Evolutionary conservation across 2,797 vertebrate genomes (phyloP).

Genomic region (Trematomus bernacchii): DNA sequence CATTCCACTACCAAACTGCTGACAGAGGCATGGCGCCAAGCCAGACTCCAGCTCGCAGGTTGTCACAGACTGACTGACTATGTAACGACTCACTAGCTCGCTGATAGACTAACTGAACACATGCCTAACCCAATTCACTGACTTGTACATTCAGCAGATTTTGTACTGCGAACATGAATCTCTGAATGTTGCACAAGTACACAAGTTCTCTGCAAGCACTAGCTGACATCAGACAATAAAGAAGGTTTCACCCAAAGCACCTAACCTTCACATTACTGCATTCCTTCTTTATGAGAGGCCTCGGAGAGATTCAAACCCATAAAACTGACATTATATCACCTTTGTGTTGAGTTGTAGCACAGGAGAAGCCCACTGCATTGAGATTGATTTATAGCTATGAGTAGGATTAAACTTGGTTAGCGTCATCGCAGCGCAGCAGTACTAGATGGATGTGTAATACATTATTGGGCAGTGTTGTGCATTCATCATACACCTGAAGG

Average conservation of each 20-base stretch:
- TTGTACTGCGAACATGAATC: slow-evolving; percentile 30
- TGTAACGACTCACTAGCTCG: slow-evolving; percentile 67
- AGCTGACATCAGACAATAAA: slow-evolving; percentile 39
- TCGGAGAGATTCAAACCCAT: slow-evolving; percentile 61
- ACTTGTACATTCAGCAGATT: slow-evolving; percentile 20
- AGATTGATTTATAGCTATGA: slow-evolving; percentile 54
- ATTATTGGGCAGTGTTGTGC: slow-evolving; percentile 45
- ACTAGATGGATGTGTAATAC: slow-evolving; percentile 51
- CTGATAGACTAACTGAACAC: slow-evolving; percentile 52
- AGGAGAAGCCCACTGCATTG: slow-evolving; percentile 39
- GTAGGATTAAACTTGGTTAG: slow-evolving; percentile 63
- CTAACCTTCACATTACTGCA: slow-evolving; percentile 46
- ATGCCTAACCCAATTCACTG: slow-evolving; percentile 20
- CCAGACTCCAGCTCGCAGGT: slow-evolving; percentile 60
- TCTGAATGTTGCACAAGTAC: slow-evolving; percentile 13
- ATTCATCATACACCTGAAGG: slow-evolving; percentile 46
- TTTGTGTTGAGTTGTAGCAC: slow-evolving; percentile 47
- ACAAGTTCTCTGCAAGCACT: slow-evolving; percentile 17
- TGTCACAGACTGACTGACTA: slow-evolving; percentile 68
- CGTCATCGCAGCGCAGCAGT: slow-evolving; percentile 46
- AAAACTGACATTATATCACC: slow-evolving; percentile 60
- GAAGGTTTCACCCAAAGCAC: slow-evolving; percentile 27
- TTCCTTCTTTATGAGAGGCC: slow-evolving; percentile 56
- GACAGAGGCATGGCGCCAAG: slow-evolving; percentile 59
- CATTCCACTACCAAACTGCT: slow-evolving; percentile 61